Evolutionary conservation across 2,888 invertebrate genomes (phyloP), one percentile per base, ranked within the genome.

Genomic region (Phalera bucephala): DNA sequence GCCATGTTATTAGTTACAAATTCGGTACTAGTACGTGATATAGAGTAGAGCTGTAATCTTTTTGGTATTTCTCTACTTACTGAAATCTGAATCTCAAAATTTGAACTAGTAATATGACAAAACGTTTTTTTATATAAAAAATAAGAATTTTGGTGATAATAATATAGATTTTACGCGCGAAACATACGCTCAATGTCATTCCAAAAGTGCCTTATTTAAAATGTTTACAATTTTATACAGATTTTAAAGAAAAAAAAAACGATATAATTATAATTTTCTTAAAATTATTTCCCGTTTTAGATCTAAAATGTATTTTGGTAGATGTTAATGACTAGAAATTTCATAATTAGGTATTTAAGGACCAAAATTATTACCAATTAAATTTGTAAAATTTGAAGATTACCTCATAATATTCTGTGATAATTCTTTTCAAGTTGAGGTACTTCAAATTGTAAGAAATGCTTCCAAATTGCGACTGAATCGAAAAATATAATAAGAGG

Each of bases 331-430:
- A 57, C 45, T 33, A 37, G 49, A 45, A 30, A 45, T 47, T 40
- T 44, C 39, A 33, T 33, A 17, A 17, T 17, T 50, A 50, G 41
- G 31, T 44, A 7, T 37, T 7, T 40, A 50, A 32, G 52, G 56
- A 54, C 50, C 53, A 57, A 62, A 46, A 45, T 51, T 52, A 45
- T 47, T 45, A 43, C 39, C 36, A 45, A 49, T 41, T 46, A 33
- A 45, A 36, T 38, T 45, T 37, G 32, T 52, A 46, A 60, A 54
- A 71, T 83, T 87, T 88, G 88, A 81, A 88, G 80, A 55, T 67
- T 53, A 62, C 88, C 88, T 89, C 88, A 83, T 74, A 77, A 72
- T 76, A 78, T 87, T 87, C 88, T 89, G 88, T 89, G 88, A 89
- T 89, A 89, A 82, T 75, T 85, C 78, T 87, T 78, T 84, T 80